These are phyloP conservation scores for Buceros bicornis DNA, from an alignment of 2,797 vertebrate genomes.

Conservation along the genomic window DNA sequence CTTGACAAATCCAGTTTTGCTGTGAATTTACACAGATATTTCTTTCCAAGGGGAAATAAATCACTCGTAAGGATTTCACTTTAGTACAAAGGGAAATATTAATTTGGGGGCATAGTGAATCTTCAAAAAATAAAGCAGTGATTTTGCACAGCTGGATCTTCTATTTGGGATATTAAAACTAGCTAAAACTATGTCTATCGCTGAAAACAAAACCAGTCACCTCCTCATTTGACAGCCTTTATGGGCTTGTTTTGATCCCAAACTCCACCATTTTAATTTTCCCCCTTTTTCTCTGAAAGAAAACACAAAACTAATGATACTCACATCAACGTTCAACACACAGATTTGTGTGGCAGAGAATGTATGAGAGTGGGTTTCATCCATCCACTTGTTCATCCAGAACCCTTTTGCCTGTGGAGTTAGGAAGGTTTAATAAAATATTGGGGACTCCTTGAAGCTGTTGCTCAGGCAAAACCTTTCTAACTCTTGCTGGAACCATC, in stretches of 20 bases:
- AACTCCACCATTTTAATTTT: fast-evolving
- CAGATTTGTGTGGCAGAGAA: neutral
- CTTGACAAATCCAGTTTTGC: neutral
- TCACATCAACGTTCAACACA: neutral
- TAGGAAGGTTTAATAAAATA: neutral
- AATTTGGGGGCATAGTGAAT: neutral
- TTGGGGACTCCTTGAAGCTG: neutral
- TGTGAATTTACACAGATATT: neutral
- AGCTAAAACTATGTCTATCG: neutral
- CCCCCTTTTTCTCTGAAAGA: neutral
- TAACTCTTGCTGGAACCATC: neutral
- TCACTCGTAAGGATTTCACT: neutral
- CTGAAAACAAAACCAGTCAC: neutral
- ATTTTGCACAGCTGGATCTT: neutral
- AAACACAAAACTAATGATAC: neutral
- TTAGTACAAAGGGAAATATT: neutral
- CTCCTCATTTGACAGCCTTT: neutral
- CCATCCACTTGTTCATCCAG: neutral
- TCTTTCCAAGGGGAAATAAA: neutral
- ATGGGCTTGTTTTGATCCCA: neutral
- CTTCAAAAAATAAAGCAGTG: neutral
- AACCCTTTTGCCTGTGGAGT: neutral
- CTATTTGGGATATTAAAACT: neutral
- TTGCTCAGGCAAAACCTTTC: neutral
- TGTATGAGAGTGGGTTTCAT: neutral